Percentiles rank a stretch among this genome's conserved stretches.
Conservation (phyloP, 2,797 vertebrate species). For the Falco novaeseelandiae region DNA sequence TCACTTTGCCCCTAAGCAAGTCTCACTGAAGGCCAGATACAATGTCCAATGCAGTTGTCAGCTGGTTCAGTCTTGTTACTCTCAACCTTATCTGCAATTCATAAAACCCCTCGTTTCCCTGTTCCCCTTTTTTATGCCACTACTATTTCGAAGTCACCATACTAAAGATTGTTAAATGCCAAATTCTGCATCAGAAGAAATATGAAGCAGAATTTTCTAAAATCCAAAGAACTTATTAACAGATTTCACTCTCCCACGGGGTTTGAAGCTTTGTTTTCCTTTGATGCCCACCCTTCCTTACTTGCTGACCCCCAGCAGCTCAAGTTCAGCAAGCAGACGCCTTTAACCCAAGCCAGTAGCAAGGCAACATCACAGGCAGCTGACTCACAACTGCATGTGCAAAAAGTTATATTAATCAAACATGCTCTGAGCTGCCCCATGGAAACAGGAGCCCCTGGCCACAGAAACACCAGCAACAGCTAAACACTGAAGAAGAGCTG, state of each 20-base stretch:
- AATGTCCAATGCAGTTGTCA: fast-evolving
- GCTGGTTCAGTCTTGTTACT: too few relatives aligned
- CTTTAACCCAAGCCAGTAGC: fast-evolving
- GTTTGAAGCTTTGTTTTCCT: neutral
- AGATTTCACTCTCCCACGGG: fast-evolving
- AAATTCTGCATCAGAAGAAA: neutral
- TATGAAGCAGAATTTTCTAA: fast-evolving
- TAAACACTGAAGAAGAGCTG: fast-evolving
- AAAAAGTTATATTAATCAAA: fast-evolving
- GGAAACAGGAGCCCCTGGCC: neutral
- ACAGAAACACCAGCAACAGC: too few relatives aligned
- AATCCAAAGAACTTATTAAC: fast-evolving
- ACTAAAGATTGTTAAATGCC: fast-evolving
- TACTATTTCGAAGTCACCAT: fast-evolving
- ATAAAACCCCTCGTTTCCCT: neutral
- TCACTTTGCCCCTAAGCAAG: neutral
- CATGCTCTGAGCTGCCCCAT: fast-evolving
- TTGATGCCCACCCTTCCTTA: neutral
- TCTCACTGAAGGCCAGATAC: neutral
- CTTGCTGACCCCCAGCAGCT: fast-evolving
- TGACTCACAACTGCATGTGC: fast-evolving
- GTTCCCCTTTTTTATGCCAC: fast-evolving
- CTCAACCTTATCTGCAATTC: neutral
- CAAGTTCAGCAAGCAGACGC: too few relatives aligned
- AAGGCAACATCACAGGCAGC: fast-evolving